Conservation (phyloP, 2,113 vertebrate species). For the Cyprinodon tularosa region DNA sequence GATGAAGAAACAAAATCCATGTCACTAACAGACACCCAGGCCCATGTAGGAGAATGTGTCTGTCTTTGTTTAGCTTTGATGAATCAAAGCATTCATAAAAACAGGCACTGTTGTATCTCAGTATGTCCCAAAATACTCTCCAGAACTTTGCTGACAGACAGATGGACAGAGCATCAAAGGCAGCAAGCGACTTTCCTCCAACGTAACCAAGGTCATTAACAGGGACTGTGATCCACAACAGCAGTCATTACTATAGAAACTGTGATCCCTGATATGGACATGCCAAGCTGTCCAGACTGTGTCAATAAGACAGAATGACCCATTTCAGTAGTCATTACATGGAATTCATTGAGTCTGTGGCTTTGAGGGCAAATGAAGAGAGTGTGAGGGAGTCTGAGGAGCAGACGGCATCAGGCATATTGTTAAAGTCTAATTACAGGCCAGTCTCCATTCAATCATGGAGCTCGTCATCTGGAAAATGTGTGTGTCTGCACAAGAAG, state of each 20-base stretch:
- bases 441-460: slow-evolving; percentile 52
- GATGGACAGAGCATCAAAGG: slow-evolving; percentile 40
- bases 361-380: slow-evolving; percentile 41
- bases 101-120: slow-evolving; percentile 25
- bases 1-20: slow-evolving; percentile 40
- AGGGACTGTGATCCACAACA: slow-evolving; percentile 62
- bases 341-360: slow-evolving; percentile 56
- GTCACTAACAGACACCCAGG: slow-evolving; percentile 56
- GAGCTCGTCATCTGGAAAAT: slow-evolving; percentile 36
- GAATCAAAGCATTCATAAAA: slow-evolving; percentile 56
- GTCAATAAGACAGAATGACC: slow-evolving; percentile 67
- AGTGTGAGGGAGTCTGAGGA: slow-evolving; percentile 24
- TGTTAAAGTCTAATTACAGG: slow-evolving; percentile 65
- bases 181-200: slow-evolving; percentile 35
- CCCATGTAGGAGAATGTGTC: slow-evolving; percentile 15
- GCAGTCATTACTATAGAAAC: slow-evolving; percentile 57
- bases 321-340: slow-evolving; percentile 66
- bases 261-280: slow-evolving; percentile 50
- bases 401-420: slow-evolving; percentile 60
- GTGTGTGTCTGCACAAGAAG: slow-evolving; percentile 20
- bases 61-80: slow-evolving; percentile 43
- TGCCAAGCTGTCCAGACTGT: slow-evolving; percentile 56
- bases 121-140: slow-evolving; percentile 41
- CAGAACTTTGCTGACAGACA: slow-evolving; percentile 47
- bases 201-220: slow-evolving; percentile 65